Percentiles rank a stretch among this genome's conserved stretches.
Conservation (phyloP, 2,113 vertebrate species). For the Aegotheles bennettii region DNA sequence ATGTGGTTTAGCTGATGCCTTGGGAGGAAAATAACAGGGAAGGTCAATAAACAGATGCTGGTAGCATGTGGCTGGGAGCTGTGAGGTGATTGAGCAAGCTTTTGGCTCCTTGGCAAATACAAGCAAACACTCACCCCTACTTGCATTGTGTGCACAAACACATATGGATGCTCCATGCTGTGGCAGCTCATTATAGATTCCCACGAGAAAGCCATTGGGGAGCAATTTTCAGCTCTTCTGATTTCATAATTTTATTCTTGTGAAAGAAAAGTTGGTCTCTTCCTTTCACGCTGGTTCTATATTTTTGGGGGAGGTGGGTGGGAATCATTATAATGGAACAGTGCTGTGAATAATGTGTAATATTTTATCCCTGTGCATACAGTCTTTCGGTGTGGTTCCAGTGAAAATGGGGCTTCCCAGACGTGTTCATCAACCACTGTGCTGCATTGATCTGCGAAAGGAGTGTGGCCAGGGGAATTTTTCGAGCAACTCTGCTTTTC, state of each 20-base stretch:
- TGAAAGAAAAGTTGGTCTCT: neutral
- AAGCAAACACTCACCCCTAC: neutral
- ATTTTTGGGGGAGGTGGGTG: neutral
- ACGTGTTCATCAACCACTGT: neutral
- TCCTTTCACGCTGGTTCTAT: neutral
- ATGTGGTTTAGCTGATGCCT: neutral
- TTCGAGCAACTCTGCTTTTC: neutral
- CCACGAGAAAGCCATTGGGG: slow-evolving; percentile 28
- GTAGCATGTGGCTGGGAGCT: neutral
- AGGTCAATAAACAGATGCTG: neutral
- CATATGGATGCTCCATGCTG: neutral
- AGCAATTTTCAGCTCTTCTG: neutral
- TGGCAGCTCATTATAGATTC: neutral
- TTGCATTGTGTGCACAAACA: neutral
- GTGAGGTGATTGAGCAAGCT: rapidly evolving
- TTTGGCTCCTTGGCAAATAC: neutral
- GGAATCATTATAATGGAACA: neutral
- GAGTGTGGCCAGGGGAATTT: neutral
- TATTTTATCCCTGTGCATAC: neutral
- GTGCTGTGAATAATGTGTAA: neutral
- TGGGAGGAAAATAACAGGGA: neutral
- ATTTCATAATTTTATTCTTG: slow-evolving; percentile 4
- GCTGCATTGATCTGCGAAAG: neutral
- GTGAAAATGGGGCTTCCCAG: neutral
- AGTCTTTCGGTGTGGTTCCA: neutral